Base-by-base conservation (phyloP, 2,797 vertebrate species). In the Chelon labrosus region DNA sequence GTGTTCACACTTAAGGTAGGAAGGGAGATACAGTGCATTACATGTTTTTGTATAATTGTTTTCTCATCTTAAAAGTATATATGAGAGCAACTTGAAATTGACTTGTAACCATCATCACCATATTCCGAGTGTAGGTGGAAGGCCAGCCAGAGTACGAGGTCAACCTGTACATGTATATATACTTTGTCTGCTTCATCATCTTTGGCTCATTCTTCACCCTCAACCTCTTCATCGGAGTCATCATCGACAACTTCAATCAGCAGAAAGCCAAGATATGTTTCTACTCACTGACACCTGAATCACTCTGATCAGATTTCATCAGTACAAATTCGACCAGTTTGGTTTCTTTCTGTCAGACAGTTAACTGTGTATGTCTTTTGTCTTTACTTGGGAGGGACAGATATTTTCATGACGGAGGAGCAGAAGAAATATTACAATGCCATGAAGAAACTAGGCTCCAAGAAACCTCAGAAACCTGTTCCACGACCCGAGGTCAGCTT, bases 361-460 rank as follows among this genome's bases (percentile, higher is more conserved):
- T 73, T 72, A 69, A 76, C 20, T 55, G 0, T 51, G 8, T 50
- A n/a, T 51, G 8, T 50, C n/a, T 41, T 67, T 14, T 57, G 12
- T 75, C 38, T 90, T 82, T 95, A 99, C 96, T 93, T 98, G 88
- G 98, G 98, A 94, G 97, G 97, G 27, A 96, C 95, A 78, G 97
- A 99, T 73, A 94, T 99, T 83, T 99, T 99, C 81, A 98, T 99
- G 98, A 99, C 98, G 0, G 97, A 98, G 70, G 97, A 99, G 57
- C 98, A 99, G 94, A 99, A 98, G 90, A 99, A 99, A 89, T 98
- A 98, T 82, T 99, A 99, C 57, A 98, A 99, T 0, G 97, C 97
- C 65, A 98, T 99, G 98, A 99, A 98, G 89, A 98, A 98, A 81
- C 94, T 99, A 0, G 97, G 97, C 60, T 98, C 97, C 16, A 98